A percentile compares a stretch with the other conserved stretches of the same genome.
These are phyloP conservation scores for Helostoma temminkii DNA, from an alignment of 2,797 vertebrate genomes.

Conservation along the genomic window DNA sequence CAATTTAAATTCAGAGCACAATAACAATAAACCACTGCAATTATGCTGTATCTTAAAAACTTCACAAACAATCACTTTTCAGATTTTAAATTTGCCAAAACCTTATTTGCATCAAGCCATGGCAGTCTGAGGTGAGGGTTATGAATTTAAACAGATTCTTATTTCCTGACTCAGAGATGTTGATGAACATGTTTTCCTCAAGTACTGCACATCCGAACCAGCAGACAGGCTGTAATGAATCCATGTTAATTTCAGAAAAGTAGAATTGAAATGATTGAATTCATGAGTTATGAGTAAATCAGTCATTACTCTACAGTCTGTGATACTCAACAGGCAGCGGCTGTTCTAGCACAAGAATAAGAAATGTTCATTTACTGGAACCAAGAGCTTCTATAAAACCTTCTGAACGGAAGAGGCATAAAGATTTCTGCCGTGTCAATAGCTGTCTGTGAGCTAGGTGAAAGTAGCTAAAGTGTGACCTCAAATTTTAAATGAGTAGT, in stretches of 20 bases:
- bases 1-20: slow-evolving; percentile 13
- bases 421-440: slow-evolving; percentile 48
- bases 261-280: slow-evolving; percentile 52
- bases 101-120: slow-evolving; percentile 46
- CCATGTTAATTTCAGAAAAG: slow-evolving; percentile 44
- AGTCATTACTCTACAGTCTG: slow-evolving; percentile 36
- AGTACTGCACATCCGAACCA: slow-evolving; percentile 29
- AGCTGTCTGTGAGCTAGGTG: slow-evolving; percentile 30
- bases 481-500: slow-evolving; percentile 49
- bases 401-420: slow-evolving; percentile 34
- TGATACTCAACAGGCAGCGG: slow-evolving; percentile 54
- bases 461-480: slow-evolving; percentile 44
- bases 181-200: slow-evolving; percentile 47
- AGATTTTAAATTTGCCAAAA: slow-evolving; percentile 31
- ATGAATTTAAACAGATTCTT: slow-evolving; percentile 48
- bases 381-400: slow-evolving; percentile 56
- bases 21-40: slow-evolving; percentile 35
- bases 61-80: slow-evolving; percentile 40
- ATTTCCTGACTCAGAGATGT: slow-evolving; percentile 48
- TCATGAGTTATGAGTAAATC: slow-evolving; percentile 56
- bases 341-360: slow-evolving; percentile 52
- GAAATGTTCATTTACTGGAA: slow-evolving; percentile 65
- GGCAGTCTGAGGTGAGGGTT: slow-evolving; percentile 46
- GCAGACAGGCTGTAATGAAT: slow-evolving; percentile 51
- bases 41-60: slow-evolving; percentile 46